These are phyloP conservation scores for Leptosomus discolor DNA, from an alignment of 2,113 vertebrate genomes.

Conservation along the genomic window DNA sequence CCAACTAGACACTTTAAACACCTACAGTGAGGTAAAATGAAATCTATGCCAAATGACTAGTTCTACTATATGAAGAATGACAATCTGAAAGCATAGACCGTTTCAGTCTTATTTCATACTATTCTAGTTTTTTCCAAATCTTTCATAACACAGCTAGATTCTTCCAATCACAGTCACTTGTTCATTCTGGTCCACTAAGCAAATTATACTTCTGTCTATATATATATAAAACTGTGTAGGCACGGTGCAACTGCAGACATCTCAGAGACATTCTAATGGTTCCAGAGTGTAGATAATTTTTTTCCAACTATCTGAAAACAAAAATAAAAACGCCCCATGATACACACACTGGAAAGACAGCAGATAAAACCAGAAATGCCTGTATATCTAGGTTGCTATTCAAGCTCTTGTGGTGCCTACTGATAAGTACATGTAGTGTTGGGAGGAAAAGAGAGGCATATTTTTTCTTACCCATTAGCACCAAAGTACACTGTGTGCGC, in stretches of 20 bases:
- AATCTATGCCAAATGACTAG: background rate
- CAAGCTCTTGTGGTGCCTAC: background rate
- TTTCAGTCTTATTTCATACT: background rate
- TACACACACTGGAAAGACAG: background rate
- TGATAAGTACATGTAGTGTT: background rate
- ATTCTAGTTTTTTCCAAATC: background rate
- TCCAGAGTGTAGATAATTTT: background rate
- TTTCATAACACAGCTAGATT: background rate
- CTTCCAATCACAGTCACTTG: background rate
- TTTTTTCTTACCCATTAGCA: background rate
- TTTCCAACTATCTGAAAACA: background rate
- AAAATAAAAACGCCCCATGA: background rate
- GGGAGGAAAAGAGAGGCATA: background rate
- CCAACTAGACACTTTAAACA: background rate
- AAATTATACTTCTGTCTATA: background rate
- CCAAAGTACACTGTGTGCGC: background rate
- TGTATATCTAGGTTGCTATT: background rate
- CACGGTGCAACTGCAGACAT: background rate
- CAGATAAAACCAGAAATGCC: background rate
- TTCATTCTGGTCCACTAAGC: background rate
- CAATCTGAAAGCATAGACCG: background rate
- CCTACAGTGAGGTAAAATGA: background rate
- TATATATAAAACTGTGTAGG: background rate
- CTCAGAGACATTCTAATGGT: background rate
- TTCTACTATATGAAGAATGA: background rate